Conservation (phyloP, 1,140 invertebrate species). For the Ladona fulva region DNA sequence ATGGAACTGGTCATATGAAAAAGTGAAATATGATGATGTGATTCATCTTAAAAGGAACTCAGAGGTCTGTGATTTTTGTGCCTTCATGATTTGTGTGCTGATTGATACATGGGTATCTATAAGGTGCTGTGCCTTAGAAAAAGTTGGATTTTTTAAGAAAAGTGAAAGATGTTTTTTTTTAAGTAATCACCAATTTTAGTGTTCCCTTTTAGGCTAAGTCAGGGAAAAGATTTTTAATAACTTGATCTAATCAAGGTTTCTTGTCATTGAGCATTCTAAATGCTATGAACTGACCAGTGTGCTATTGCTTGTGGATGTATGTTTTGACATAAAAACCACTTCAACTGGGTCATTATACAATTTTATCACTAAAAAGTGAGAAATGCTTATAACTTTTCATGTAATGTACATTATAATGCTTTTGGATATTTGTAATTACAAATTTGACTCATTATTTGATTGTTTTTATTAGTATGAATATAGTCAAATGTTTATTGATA, state of each 20-base stretch:
- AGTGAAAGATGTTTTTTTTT: not conserved
- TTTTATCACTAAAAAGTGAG: not conserved
- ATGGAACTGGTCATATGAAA: not conserved
- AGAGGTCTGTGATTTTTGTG: constrained; percentile 9
- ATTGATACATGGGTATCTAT: not conserved
- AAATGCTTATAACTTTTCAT: not conserved
- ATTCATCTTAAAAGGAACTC: not conserved
- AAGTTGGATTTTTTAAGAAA: not conserved
- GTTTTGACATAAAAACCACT: not conserved
- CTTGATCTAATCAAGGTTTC: not conserved
- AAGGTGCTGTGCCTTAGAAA: not conserved
- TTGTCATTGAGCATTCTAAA: constrained; percentile 1
- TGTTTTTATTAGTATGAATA: not conserved
- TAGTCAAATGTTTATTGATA: not conserved
- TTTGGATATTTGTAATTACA: not conserved
- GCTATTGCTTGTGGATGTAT: constrained; percentile 5
- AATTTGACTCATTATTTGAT: constrained; percentile 3
- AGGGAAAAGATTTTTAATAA: not conserved
- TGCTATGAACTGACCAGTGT: not conserved
- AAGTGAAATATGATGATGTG: not conserved
- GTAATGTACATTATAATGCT: not conserved
- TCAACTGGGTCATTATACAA: not conserved
- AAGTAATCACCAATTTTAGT: not conserved
- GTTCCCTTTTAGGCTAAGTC: constrained; percentile 1
- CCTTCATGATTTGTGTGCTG: not conserved